A percentile compares a stretch with the other conserved stretches of the same genome.
phyloP scores from a whole-genome alignment of 2,888 invertebrate species.

The Schrankia costaestrigalis region DNA sequence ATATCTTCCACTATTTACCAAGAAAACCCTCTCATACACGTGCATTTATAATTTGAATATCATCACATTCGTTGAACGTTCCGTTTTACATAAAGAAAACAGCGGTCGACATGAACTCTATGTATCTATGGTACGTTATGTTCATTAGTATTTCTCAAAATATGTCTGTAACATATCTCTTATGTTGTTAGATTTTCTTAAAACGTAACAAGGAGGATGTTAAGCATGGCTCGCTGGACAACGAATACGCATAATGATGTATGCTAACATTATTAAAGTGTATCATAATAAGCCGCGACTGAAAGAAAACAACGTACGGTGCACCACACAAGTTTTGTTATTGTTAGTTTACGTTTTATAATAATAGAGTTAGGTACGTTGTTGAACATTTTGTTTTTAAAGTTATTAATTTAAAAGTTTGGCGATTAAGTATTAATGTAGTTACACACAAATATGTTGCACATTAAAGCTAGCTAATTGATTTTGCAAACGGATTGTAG shows the following conservation, averaged over 20 bases:
- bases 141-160: conserved; percentile 56
- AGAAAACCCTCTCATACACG: conserved; percentile 5
- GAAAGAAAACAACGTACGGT: conserved; percentile 54
- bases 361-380: too few species aligned
- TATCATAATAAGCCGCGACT: conserved; percentile 61
- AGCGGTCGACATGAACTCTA: conserved; percentile 25
- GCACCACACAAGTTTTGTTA: conserved; percentile 17
- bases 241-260: conserved; percentile 65
- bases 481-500: too few species aligned
- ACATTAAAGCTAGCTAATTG: too few species aligned
- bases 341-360: background rate
- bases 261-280: conserved; percentile 63
- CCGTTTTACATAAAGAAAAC: conserved; percentile 55
- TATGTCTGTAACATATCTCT: conserved; percentile 30
- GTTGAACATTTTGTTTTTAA: background rate
- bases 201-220: conserved; percentile 38
- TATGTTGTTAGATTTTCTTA: conserved; percentile 44
- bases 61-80: conserved; percentile 13
- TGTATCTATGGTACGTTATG: conserved; percentile 6
- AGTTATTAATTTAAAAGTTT: too few species aligned
- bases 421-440: too few species aligned
- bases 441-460: too few species aligned
- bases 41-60: conserved; percentile 8
- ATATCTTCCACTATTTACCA: conserved; percentile 5
- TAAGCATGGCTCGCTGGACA: conserved; percentile 53